Percentiles rank a stretch among this genome's conserved stretches.
phyloP scores from a whole-genome alignment of 1,140 invertebrate genomes.

The Ectropis grisescens region DNA sequence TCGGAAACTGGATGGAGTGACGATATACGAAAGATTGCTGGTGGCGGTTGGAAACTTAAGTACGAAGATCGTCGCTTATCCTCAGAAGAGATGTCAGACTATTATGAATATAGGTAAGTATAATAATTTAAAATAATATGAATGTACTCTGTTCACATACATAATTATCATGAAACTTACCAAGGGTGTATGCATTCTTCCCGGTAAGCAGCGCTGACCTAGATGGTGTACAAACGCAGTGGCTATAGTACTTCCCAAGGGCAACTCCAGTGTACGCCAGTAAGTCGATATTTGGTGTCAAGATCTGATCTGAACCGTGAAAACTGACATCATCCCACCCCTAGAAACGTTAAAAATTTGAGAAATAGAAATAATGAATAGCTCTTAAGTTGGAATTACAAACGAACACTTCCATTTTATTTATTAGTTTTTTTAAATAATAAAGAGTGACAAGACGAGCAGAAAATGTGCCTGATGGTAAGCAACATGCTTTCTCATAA shows the following conservation, averaged over 20 bases:
- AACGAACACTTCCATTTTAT: background rate
- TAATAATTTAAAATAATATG: no score
- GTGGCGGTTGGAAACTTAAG: no score
- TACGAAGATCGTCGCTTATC: no score
- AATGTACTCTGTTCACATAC: no score
- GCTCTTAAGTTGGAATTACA: slow-evolving; percentile 2
- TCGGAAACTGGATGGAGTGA: no score
- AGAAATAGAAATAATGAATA: background rate
- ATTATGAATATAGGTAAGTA: no score
- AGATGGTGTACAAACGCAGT: slow-evolving; percentile 84
- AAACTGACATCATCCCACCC: slow-evolving; percentile 93
- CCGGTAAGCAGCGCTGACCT: slow-evolving; percentile 84
- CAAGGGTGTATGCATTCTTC: slow-evolving; percentile 83
- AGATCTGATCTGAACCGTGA: slow-evolving; percentile 87
- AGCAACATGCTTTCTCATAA: no score
- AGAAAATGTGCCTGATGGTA: no score
- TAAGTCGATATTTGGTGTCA: slow-evolving; percentile 88
- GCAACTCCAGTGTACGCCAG: slow-evolving; percentile 84
- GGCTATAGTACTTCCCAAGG: slow-evolving; percentile 74
- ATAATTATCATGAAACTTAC: no score
- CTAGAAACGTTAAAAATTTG: slow-evolving; percentile 57
- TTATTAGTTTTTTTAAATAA: background rate
- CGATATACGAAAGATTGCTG: no score
- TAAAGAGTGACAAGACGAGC: no score
- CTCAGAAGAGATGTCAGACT: no score